Evolutionary conservation across 2,888 invertebrate genomes (phyloP), one percentile per base, ranked within the genome.

Genomic region (Oscheius onirici): DNA sequence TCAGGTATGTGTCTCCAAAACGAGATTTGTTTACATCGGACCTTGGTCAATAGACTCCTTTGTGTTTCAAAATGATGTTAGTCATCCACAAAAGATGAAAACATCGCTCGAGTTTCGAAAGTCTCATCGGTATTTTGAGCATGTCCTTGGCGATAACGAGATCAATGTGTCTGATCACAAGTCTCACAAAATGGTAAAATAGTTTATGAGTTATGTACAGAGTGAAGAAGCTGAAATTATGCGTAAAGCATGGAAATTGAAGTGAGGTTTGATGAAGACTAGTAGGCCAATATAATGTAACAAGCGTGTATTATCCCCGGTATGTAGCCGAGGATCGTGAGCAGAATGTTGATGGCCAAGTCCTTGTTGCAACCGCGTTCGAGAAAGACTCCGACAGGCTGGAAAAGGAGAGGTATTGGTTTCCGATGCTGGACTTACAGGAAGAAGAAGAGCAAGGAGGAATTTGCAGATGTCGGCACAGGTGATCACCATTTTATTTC

Each of bases 241-340:
- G 49, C 49, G 20, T 28, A 49, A n/a, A 8, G 34, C 11, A 41
- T 10, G 24, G 17, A 52, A 28, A 72, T 73, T 75, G 52, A 74
- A 77, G 49, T 71, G 74, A 26, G 72, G 5, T 24, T 22, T 63
- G 51, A 10, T 49, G n/a, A n/a, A n/a, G n/a, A n/a, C n/a, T 46
- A 63, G 20, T 63, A 63, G 49, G 63, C 63, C 10, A 46, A 26
- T 24, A 81, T 81, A 71, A 81, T 73, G 71, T 79, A 79, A 70
- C 76, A 75, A 43, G 81, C 81, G 72, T 81, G 72, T 60, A 82
- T 80, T 66, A 80, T 76, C 55, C 82, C 82, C n/a, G 82, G 82
- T 60, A 82, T 81, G 73, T 80, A 82, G 55, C 82, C 82, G 55
- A 82, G 79, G 10, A 82, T 72, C 22, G 82, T 82, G 66, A 82